Conservation (phyloP, 2,888 invertebrate genomes). For the Phengaris arion region DNA sequence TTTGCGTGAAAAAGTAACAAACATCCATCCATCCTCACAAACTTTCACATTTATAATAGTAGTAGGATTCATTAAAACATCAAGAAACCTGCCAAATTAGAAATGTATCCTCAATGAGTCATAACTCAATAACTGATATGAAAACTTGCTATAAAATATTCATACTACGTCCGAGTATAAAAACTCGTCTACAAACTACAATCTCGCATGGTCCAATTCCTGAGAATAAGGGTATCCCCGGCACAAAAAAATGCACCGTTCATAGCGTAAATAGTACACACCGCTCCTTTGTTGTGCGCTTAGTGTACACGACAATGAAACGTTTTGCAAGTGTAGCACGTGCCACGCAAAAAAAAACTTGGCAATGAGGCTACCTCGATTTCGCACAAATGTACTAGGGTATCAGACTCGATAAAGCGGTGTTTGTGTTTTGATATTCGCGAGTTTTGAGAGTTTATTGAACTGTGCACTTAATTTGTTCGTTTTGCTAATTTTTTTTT, state of each 20-base stretch:
- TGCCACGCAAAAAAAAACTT: conserved; percentile 60
- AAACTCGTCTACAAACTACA: conserved; percentile 52
- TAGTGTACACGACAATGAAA: conserved; percentile 68
- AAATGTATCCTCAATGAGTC: no score
- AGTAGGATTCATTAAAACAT: no score
- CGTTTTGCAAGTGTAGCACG: conserved; percentile 55
- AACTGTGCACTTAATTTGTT: background rate
- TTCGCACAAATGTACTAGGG: conserved; percentile 77
- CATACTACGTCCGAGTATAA: conserved; percentile 44
- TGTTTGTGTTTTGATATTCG: conserved; percentile 46
- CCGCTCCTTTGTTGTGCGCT: conserved; percentile 65
- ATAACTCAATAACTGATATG: background rate
- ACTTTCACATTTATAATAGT: no score
- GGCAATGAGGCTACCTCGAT: conserved; percentile 69
- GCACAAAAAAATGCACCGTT: conserved; percentile 61
- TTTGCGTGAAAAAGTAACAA: no score
- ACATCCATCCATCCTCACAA: no score
- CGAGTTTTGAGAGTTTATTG: conserved; percentile 8
- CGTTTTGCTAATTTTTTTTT: background rate
- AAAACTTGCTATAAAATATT: conserved; percentile 28
- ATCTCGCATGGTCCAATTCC: conserved; percentile 52
- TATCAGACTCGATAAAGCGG: conserved; percentile 51
- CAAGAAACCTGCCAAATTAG: no score
- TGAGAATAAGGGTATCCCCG: conserved; percentile 63
- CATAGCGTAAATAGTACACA: conserved; percentile 50